Conservation (phyloP, 1,140 invertebrate species). For the Aradophagus sp. region DNA sequence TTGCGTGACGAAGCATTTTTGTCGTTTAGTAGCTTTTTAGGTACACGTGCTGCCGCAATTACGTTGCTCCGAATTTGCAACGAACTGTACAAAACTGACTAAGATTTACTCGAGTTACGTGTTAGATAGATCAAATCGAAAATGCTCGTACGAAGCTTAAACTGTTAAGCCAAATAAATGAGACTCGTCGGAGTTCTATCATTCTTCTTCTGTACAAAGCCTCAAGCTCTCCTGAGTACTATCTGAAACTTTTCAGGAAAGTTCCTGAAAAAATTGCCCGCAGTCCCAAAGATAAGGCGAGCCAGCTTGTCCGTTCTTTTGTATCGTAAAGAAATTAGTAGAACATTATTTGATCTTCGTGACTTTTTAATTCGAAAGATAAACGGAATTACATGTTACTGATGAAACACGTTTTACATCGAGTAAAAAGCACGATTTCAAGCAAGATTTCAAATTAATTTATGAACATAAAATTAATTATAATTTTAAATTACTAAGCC, state of each 20-base stretch:
- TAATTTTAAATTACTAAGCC: no score
- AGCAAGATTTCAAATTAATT: no score
- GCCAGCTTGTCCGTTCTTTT: constrained; percentile 18
- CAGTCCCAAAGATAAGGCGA: constrained; percentile 19
- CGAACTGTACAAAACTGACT: constrained; percentile 26
- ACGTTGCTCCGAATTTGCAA: constrained; percentile 6
- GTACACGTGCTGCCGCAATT: no score
- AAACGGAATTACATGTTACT: no score
- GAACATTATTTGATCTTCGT: no score
- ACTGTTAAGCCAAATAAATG: constrained; percentile 53
- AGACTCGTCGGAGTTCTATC: constrained; percentile 40
- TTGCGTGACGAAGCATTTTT: no score
- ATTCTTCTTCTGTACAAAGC: constrained; percentile 43
- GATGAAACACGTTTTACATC: no score
- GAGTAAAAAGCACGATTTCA: no score
- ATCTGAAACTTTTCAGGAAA: constrained; percentile 30
- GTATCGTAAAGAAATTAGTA: constrained; percentile 12
- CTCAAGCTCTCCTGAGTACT: constrained; percentile 34
- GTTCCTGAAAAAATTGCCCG: constrained; percentile 19
- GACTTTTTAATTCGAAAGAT: no score
- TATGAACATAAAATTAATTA: no score
- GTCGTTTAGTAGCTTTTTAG: no score
- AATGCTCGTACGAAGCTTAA: constrained; percentile 44
- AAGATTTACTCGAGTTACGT: constrained; percentile 38
- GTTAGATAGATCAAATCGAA: constrained; percentile 45